Percentiles rank a stretch among this genome's conserved stretches.
phyloP scores from a whole-genome alignment of 2,797 vertebrate genomes.

The Characodon lateralis region DNA sequence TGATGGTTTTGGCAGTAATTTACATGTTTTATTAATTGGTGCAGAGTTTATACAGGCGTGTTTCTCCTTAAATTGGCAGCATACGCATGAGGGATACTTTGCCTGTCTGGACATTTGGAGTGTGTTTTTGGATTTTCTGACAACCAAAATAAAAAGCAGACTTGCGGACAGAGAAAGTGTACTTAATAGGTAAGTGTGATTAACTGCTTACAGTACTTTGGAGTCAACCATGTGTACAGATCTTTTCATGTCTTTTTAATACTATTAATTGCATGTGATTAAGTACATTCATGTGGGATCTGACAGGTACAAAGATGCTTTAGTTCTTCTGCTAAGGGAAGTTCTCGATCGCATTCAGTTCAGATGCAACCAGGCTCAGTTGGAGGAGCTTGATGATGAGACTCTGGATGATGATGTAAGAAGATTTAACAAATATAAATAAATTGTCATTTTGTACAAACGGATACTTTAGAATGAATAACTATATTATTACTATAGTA shows the following conservation, averaged over 20 bases:
- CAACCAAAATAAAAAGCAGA: constrained; percentile 95
- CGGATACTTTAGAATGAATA: not conserved
- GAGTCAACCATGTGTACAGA: not conserved
- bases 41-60: not conserved
- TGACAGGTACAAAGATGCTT: constrained; percentile 93
- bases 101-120: constrained; percentile 98
- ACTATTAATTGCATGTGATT: constrained; percentile 4
- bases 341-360: constrained; percentile 97
- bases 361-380: constrained; percentile 93
- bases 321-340: constrained; percentile 92
- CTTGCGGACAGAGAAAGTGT: constrained; percentile 92
- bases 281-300: constrained; percentile 14
- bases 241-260: not conserved
- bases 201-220: not conserved
- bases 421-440: not conserved
- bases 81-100: constrained; percentile 97
- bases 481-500: not conserved
- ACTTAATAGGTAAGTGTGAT: constrained; percentile 87
- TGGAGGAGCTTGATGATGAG: constrained; percentile 97
- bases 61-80: constrained; percentile 74
- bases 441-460: not conserved
- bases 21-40: not conserved
- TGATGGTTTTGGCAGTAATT: not conserved
- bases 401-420: constrained; percentile 97
- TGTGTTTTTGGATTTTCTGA: constrained; percentile 96